Conservation (phyloP, 2,888 invertebrate species). For the Sturmia bella region DNA sequence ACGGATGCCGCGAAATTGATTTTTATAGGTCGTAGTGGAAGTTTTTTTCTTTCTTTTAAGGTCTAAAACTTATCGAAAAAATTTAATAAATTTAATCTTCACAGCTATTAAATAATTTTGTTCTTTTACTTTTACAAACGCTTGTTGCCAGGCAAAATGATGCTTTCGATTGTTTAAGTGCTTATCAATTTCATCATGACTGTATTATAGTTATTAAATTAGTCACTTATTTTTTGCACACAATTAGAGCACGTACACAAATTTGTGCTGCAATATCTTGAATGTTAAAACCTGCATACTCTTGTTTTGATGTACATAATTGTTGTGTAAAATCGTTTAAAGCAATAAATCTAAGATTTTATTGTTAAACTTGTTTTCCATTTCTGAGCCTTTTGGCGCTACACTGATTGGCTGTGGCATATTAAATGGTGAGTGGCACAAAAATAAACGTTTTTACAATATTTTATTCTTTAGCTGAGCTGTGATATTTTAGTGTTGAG, state of each 20-base stretch:
- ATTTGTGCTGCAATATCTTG: conserved; percentile 47
- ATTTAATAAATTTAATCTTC: too few relatives aligned
- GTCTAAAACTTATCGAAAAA: too few relatives aligned
- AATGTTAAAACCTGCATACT: conserved; percentile 1
- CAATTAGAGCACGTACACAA: conserved; percentile 51
- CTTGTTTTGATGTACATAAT: conserved; percentile 10
- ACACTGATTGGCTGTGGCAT: background rate
- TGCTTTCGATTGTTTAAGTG: conserved; percentile 40
- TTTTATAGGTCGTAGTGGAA: too few relatives aligned
- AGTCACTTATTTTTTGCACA: conserved; percentile 6
- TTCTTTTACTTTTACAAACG: background rate
- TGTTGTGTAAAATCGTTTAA: conserved; percentile 3
- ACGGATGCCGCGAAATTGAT: too few relatives aligned
- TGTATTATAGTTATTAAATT: conserved; percentile 7
- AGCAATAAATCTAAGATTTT: conserved; percentile 49
- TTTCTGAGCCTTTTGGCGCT: conserved; percentile 7
- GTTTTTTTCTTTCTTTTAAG: too few relatives aligned
- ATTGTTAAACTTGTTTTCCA: conserved; percentile 30
- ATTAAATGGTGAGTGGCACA: background rate
- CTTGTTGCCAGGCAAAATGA: conserved; percentile 3
- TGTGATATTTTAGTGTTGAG: too few relatives aligned
- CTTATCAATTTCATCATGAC: conserved; percentile 39
- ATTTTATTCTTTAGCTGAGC: too few relatives aligned
- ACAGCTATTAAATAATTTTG: too few relatives aligned
- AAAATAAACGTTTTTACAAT: too few relatives aligned